Conservation (phyloP, 2,113 vertebrate genomes). For the Seriola rivoliana region DNA sequence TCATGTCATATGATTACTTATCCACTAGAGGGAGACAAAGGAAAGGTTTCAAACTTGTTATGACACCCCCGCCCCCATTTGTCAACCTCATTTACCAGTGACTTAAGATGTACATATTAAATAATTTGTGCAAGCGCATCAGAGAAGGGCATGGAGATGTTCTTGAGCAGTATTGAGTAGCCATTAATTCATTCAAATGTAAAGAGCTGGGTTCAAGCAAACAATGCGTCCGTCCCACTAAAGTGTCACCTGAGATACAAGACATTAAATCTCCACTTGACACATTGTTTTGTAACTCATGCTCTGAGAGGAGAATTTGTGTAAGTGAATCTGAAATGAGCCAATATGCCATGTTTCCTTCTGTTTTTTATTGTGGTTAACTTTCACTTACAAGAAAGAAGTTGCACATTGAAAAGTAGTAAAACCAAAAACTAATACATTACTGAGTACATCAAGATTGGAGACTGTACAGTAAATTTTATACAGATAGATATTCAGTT, state of each 20-base stretch:
- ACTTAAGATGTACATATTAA: neutral
- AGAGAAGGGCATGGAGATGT: neutral
- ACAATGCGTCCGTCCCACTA: neutral
- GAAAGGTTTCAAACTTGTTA: slow-evolving; percentile 9
- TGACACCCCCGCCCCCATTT: too few species aligned
- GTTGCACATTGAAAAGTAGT: slow-evolving; percentile 55
- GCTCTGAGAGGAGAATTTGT: slow-evolving; percentile 15
- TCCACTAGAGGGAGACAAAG: slow-evolving; percentile 67
- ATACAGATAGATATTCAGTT: slow-evolving; percentile 32
- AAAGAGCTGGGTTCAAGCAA: neutral
- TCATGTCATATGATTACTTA: neutral
- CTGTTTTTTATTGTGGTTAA: slow-evolving; percentile 59
- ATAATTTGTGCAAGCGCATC: neutral
- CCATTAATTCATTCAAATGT: neutral
- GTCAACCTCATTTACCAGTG: slow-evolving; percentile 5
- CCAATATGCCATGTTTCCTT: slow-evolving; percentile 13
- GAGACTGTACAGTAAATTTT: slow-evolving; percentile 37
- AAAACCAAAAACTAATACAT: slow-evolving; percentile 37
- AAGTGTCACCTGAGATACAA: neutral
- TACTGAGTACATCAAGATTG: slow-evolving; percentile 41
- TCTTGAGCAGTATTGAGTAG: neutral
- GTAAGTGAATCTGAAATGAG: neutral
- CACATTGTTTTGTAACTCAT: neutral
- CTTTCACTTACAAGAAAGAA: slow-evolving; percentile 52
- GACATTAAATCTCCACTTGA: neutral